Base-by-base conservation (phyloP, 2,888 invertebrate species). In the Asteroscopus sphinx region DNA sequence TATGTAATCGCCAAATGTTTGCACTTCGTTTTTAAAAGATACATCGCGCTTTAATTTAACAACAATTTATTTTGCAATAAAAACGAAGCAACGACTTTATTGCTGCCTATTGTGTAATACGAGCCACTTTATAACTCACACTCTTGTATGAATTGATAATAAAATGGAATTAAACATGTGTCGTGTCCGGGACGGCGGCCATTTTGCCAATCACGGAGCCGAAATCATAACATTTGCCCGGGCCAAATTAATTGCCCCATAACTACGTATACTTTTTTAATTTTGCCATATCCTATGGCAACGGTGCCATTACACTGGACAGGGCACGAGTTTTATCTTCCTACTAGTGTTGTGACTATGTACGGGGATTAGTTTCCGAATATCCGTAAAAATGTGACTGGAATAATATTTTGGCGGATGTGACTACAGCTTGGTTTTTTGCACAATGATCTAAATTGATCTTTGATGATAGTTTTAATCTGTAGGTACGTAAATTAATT, bases 271-370 rank as follows among this genome's bases (percentile, higher is more conserved):
- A 53, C 44, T 57, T 74, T 68, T 39, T 71, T 63, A 64, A 77
- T 75, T 71, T 71, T 30, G 60, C 47, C 46, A 64, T 64, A 57
- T 68, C 76, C 72, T 58, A 55, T 71, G 63, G 60, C 61, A 65
- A 47, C 58, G 12, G 36, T 21, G 41, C 63, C 52, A 55, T 68
- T 63, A 70, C 44, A 55, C 37, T 37, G 65, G 52, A 56, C 54
- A 42, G 39, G 49, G 33, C 62, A 68, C 42, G 52, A 54, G 68
- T 51, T 64, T 69, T 63, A 69, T 73, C 65, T 65, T 47, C 45
- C 21, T 8, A n/a, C 30, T 69, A 73, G 67, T 70, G 74, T 44
- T 52, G 76, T 42, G 46, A 51, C 41, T 11, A n/a, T 15, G 12
- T 16, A 42, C 9, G 25, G 37, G 9, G 12, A n/a, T 25, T 3